These are phyloP conservation scores for Scaeva pyrastri DNA, from an alignment of 2,888 invertebrate species.

Conservation along the genomic window DNA sequence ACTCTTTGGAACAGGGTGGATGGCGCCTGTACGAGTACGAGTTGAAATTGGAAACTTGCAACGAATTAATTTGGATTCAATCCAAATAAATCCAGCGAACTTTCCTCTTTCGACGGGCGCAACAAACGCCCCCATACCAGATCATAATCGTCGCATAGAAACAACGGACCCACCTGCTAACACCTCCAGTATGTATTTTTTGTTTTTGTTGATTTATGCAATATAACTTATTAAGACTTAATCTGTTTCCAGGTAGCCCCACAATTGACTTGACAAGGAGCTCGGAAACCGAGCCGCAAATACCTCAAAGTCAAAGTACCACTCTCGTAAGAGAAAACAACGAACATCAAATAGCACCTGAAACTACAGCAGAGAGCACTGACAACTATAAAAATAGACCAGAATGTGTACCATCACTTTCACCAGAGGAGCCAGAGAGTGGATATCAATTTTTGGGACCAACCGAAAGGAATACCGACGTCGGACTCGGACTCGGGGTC, in stretches of 20 bases:
- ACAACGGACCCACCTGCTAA: constrained; percentile 40
- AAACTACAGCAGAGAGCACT: constrained; percentile 34
- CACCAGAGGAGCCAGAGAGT: constrained; percentile 21
- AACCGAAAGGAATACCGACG: constrained; percentile 59
- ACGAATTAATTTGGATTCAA: constrained; percentile 82
- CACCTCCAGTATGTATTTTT: constrained; percentile 52
- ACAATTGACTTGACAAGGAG: constrained; percentile 44
- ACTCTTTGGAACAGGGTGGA: constrained; percentile 79
- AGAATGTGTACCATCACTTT: constrained; percentile 31
- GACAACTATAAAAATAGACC: constrained; percentile 28
- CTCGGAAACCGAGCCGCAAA: constrained; percentile 54
- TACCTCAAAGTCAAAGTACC: constrained; percentile 31
- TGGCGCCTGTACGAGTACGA: constrained; percentile 78
- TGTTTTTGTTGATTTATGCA: neutral
- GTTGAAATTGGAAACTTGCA: constrained; percentile 82
- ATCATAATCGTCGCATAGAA: constrained; percentile 53
- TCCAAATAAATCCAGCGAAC: constrained; percentile 80
- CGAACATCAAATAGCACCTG: constrained; percentile 43
- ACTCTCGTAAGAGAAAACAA: constrained; percentile 30
- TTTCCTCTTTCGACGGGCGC: constrained; percentile 60
- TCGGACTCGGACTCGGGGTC: too few species aligned
- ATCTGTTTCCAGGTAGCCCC: constrained; percentile 25
- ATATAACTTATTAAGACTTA: constrained; percentile 22
- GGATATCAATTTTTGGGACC: constrained; percentile 64
- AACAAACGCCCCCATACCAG: constrained; percentile 25